Conservation (phyloP, 2,888 invertebrate genomes). For the Drosophila ezoana region DNA sequence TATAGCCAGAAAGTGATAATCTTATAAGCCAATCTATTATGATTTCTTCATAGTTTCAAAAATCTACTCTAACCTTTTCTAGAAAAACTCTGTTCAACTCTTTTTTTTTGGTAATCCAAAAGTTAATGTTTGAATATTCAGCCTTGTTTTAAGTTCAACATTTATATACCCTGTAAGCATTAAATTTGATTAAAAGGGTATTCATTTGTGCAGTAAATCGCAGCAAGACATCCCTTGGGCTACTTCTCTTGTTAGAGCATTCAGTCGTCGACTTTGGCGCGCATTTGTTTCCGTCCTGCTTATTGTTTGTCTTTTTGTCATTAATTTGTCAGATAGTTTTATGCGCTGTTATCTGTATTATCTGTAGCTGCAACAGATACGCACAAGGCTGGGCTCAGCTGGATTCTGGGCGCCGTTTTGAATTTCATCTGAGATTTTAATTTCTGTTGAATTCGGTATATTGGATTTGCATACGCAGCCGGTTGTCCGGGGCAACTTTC, state of each 20-base stretch:
- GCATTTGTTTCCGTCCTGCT: constrained; percentile 5
- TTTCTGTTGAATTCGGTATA: constrained; percentile 58
- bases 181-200: neutral
- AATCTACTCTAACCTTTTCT: too few relatives aligned
- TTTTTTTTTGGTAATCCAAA: too few relatives aligned
- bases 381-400: constrained; percentile 16
- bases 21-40: too few relatives aligned
- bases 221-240: too few relatives aligned
- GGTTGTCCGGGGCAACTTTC: constrained; percentile 61
- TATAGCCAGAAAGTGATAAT: too few relatives aligned
- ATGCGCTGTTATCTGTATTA: constrained; percentile 36
- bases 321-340: constrained; percentile 65
- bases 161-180: too few relatives aligned
- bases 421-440: constrained; percentile 55
- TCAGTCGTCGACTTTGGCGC: neutral
- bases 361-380: constrained; percentile 36
- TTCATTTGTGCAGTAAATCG: neutral
- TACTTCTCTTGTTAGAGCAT: constrained; percentile 18
- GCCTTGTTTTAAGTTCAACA: too few relatives aligned
- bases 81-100: too few relatives aligned
- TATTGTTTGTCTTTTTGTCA: constrained; percentile 51
- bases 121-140: too few relatives aligned
- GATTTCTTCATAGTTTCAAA: too few relatives aligned
- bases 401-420: constrained; percentile 47
- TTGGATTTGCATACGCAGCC: constrained; percentile 68